phyloP scores from a whole-genome alignment of 2,888 invertebrate species.

The Drosophila phalerata region DNA sequence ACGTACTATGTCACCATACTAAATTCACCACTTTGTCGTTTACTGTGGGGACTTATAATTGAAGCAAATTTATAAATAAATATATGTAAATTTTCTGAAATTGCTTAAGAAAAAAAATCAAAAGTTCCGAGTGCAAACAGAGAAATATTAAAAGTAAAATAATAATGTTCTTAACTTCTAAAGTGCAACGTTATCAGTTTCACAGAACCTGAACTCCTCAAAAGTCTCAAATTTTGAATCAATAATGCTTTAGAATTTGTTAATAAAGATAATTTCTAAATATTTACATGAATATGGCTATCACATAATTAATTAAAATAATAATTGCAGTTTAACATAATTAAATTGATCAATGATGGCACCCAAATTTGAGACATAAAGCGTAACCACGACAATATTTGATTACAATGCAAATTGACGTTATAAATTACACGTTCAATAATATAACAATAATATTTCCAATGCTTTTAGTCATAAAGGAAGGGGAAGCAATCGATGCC shows the following conservation, averaged over 20 bases:
- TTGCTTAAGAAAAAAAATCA: too few relatives aligned
- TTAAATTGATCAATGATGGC: slow-evolving; percentile 50
- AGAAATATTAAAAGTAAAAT: too few relatives aligned
- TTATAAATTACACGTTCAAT: slow-evolving; percentile 60
- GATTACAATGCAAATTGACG: slow-evolving; percentile 53
- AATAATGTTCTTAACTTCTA: too few relatives aligned
- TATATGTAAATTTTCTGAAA: too few relatives aligned
- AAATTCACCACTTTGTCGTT: neutral
- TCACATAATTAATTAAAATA: slow-evolving; percentile 44
- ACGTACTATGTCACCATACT: neutral
- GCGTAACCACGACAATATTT: slow-evolving; percentile 34
- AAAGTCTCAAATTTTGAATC: neutral
- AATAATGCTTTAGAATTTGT: neutral
- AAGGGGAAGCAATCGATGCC: neutral
- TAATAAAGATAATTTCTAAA: neutral
- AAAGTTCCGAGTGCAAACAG: too few relatives aligned
- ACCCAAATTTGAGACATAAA: neutral
- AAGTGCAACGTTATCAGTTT: neutral
- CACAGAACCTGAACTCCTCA: neutral
- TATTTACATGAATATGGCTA: slow-evolving; percentile 8
- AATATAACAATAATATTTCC: slow-evolving; percentile 31
- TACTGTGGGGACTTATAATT: neutral
- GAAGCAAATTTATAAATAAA: too few relatives aligned
- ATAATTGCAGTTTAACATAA: slow-evolving; percentile 41
- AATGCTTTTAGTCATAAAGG: slow-evolving; percentile 5